Conservation (phyloP, 2,888 invertebrate species). For the Cerceris ruficornis region DNA sequence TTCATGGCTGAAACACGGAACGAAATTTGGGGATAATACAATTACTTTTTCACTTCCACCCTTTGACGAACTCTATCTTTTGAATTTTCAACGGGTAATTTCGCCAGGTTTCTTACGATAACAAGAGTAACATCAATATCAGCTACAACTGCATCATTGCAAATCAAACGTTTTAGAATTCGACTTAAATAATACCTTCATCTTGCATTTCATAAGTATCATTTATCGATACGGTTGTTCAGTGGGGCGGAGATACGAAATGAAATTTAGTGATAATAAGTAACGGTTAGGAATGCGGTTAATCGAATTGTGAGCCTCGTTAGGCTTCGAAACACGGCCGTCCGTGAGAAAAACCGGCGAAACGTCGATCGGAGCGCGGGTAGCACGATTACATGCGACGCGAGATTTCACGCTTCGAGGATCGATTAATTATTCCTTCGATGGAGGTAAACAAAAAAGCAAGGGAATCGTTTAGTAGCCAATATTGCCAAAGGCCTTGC, state of each 20-base stretch:
- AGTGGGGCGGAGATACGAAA: not conserved
- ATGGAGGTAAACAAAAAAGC: constrained; percentile 25
- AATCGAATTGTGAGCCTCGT: constrained; percentile 46
- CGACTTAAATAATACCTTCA: too few species aligned
- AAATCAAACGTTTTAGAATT: too few species aligned
- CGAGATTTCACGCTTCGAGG: constrained; percentile 62
- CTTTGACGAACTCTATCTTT: too few species aligned
- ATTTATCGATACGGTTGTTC: not conserved
- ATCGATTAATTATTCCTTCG: constrained; percentile 64
- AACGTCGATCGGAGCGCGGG: constrained; percentile 20
- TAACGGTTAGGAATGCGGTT: constrained; percentile 18
- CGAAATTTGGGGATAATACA: too few species aligned
- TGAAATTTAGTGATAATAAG: not conserved
- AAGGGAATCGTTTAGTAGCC: constrained; percentile 42
- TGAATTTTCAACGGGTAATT: too few species aligned
- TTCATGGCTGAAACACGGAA: too few species aligned
- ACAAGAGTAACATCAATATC: too few species aligned
- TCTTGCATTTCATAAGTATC: too few species aligned
- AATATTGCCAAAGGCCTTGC: constrained; percentile 40
- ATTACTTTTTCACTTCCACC: too few species aligned
- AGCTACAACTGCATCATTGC: too few species aligned
- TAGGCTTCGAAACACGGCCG: constrained; percentile 27
- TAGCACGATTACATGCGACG: constrained; percentile 48
- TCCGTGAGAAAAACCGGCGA: constrained; percentile 58
- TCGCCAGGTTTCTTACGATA: too few species aligned